Evolutionary conservation across 2,797 vertebrate genomes (phyloP).

Genomic region (Pangasius krempfi): DNA sequence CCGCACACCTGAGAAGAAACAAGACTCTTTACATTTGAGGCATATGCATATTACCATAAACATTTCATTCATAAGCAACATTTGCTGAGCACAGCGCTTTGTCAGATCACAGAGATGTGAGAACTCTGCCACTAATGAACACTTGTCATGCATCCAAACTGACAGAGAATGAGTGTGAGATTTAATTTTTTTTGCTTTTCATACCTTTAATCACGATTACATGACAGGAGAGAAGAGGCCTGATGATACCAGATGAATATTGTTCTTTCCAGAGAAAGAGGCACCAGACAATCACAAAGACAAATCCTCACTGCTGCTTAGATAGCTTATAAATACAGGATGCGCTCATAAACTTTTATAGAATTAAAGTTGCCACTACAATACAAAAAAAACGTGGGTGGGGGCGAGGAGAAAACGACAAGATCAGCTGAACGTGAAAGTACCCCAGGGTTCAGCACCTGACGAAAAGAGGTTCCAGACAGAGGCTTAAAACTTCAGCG

Average conservation of each 20-base stretch:
- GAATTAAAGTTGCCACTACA: conserved; percentile 24
- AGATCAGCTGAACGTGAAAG: conserved; percentile 34
- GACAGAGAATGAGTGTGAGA: too few relatives aligned
- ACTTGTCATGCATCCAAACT: not conserved
- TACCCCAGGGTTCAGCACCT: not conserved
- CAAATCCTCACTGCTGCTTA: not conserved
- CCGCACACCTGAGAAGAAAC: conserved; percentile 83
- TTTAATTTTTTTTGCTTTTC: not conserved
- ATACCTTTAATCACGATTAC: not conserved
- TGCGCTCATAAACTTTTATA: conserved; percentile 33
- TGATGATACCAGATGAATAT: too few relatives aligned
- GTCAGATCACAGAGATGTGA: not conserved
- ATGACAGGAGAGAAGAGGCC: not conserved
- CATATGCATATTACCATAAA: not conserved
- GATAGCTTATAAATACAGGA: conserved; percentile 16
- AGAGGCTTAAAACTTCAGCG: conserved; percentile 17
- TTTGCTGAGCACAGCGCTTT: not conserved
- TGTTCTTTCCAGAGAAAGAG: not conserved
- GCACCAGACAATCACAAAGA: conserved; percentile 3
- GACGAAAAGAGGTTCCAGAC: conserved; percentile 7
- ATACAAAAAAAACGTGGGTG: not conserved
- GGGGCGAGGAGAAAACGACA: not conserved
- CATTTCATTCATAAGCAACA: not conserved
- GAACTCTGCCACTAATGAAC: not conserved
- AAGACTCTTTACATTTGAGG: not conserved